Percentiles rank a stretch among this genome's conserved stretches.
phyloP scores from a whole-genome alignment of 2,888 invertebrate species.

The Neoaliturus tenellus region DNA sequence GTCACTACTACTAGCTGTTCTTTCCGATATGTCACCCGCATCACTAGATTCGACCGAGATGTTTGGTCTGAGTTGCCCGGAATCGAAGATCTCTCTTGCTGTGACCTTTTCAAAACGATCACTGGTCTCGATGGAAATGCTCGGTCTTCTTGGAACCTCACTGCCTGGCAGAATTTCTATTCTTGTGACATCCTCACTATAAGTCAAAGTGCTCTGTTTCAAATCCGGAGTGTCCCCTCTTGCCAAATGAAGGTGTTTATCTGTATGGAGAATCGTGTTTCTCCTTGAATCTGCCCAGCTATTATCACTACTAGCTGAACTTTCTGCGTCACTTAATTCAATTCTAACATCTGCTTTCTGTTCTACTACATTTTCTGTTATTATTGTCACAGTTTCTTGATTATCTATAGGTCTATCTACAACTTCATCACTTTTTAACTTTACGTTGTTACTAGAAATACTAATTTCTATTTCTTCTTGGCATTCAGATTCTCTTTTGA shows the following conservation, averaged over 20 bases:
- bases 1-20: conserved; percentile 77
- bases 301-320: conserved; percentile 77
- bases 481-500: neutral
- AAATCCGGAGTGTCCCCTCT: neutral
- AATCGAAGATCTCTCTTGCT: conserved; percentile 57
- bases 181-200: conserved; percentile 62
- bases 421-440: conserved; percentile 49
- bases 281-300: conserved; percentile 72
- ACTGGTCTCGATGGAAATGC: conserved; percentile 66
- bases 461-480: neutral
- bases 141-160: conserved; percentile 66
- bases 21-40: conserved; percentile 76
- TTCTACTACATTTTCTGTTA: conserved; percentile 56
- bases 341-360: conserved; percentile 60
- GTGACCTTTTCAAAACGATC: conserved; percentile 59
- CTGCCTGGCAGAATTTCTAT: conserved; percentile 66
- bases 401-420: conserved; percentile 53
- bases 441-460: conserved; percentile 20
- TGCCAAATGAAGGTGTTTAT: conserved; percentile 56
- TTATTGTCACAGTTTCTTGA: conserved; percentile 60
- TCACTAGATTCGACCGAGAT: conserved; percentile 83
- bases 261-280: conserved; percentile 65
- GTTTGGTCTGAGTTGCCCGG: conserved; percentile 75
- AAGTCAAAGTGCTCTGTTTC: neutral
- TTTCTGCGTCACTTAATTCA: conserved; percentile 72